Percentiles rank a stretch among this genome's conserved stretches.
These are phyloP conservation scores for Plecturocebus donacophilus DNA, from an alignment of 2,113 vertebrate species.

Conservation along the genomic window DNA sequence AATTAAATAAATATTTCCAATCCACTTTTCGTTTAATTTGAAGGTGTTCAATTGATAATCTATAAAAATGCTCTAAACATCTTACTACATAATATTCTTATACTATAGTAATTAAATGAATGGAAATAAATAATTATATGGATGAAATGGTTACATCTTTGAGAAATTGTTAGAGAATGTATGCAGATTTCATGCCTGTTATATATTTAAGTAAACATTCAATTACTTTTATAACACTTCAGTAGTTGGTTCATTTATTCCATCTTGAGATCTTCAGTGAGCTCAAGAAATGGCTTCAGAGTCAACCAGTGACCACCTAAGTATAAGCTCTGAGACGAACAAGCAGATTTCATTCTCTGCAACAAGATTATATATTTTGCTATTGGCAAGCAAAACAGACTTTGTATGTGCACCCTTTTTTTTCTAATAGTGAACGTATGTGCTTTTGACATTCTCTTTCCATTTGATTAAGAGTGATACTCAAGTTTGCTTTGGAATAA, in stretches of 20 bases:
- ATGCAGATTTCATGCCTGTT: conserved; percentile 58
- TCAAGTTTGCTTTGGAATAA: conserved; percentile 43
- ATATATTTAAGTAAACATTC: conserved; percentile 80
- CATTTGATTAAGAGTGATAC: conserved; percentile 72
- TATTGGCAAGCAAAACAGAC: conserved; percentile 39
- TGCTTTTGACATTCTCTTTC: conserved; percentile 66
- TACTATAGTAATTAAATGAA: not conserved
- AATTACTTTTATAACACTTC: conserved; percentile 81
- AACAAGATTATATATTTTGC: conserved; percentile 52
- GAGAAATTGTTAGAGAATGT: conserved; percentile 72
- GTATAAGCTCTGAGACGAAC: conserved; percentile 80
- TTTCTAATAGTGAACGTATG: conserved; percentile 68
- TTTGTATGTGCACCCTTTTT: conserved; percentile 45
- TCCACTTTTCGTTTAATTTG: not conserved
- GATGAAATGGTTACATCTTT: conserved; percentile 48
- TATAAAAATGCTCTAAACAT: not conserved
- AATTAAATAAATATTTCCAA: conserved; percentile 1
- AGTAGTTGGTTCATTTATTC: conserved; percentile 80
- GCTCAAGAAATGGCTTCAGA: conserved; percentile 75
- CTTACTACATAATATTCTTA: not conserved
- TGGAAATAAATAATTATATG: not conserved
- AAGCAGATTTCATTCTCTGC: conserved; percentile 76
- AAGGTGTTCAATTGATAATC: not conserved
- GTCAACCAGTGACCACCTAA: conserved; percentile 72
- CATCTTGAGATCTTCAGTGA: conserved; percentile 73